Conservation (phyloP, 2,113 vertebrate genomes). For the Anseranas semipalmata region DNA sequence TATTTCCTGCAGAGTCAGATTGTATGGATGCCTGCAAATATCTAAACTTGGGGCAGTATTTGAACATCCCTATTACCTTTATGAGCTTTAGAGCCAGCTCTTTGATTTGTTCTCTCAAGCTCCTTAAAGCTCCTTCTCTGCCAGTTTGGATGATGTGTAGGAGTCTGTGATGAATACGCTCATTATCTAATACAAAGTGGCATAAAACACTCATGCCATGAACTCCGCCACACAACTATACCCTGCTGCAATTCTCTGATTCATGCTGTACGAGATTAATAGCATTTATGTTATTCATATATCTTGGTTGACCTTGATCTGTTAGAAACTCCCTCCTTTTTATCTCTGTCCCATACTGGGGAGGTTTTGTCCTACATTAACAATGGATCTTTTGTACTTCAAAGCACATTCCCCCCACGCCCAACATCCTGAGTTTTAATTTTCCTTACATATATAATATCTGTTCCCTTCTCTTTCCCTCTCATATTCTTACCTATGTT, state of each 20-base stretch:
- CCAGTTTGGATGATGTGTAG: conserved; percentile 76
- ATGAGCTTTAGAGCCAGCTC: conserved; percentile 72
- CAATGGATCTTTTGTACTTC: conserved; percentile 82
- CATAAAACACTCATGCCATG: conserved; percentile 77
- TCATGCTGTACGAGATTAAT: conserved; percentile 76
- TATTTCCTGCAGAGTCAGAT: conserved; percentile 77
- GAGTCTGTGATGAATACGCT: conserved; percentile 78
- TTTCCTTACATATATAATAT: conserved; percentile 79
- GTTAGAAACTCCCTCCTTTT: conserved; percentile 79
- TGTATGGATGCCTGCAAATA: conserved; percentile 71
- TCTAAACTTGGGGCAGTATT: conserved; percentile 67
- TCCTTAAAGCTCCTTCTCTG: conserved; percentile 74
- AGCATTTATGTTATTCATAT: conserved; percentile 83
- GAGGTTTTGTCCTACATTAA: conserved; percentile 78
- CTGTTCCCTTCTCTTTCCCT: conserved; percentile 68
- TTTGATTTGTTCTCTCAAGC: conserved; percentile 79
- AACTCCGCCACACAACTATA: conserved; percentile 70
- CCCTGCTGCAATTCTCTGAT: conserved; percentile 70
- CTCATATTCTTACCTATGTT: conserved; percentile 76
- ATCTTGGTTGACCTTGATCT: conserved; percentile 81
- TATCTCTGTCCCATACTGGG: conserved; percentile 78
- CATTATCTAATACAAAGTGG: conserved; percentile 81
- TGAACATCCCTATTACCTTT: conserved; percentile 81
- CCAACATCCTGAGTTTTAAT: conserved; percentile 78
- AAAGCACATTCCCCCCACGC: conserved; percentile 73